Conservation (phyloP, 1,140 invertebrate genomes). For the Cyrtorhinus lividipennis region DNA sequence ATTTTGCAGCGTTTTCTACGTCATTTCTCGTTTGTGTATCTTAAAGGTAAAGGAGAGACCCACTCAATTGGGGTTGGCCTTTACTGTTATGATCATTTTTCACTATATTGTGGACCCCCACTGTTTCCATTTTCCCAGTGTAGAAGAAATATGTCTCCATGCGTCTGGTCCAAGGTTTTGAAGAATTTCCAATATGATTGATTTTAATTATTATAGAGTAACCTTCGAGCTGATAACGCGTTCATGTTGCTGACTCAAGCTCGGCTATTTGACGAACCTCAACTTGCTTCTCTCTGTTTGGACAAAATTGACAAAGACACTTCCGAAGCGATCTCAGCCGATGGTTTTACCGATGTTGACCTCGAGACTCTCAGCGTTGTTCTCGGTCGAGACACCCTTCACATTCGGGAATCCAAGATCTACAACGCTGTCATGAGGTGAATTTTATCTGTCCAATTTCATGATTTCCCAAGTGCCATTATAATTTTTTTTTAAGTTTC, state of each 20-base stretch:
- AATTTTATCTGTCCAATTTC: constrained; percentile 6
- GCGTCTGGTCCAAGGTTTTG: too few species aligned
- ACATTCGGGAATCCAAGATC: constrained; percentile 66
- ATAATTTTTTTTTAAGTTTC: too few species aligned
- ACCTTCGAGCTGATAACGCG: constrained; percentile 70
- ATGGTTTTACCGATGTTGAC: constrained; percentile 80
- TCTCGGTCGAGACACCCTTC: constrained; percentile 64
- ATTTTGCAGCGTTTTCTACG: too few species aligned
- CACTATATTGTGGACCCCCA: too few species aligned
- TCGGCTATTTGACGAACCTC: constrained; percentile 65
- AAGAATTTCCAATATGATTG: too few species aligned
- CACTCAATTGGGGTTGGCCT: too few species aligned
- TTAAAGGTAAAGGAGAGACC: too few species aligned
- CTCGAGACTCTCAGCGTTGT: constrained; percentile 65
- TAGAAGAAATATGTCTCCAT: too few species aligned
- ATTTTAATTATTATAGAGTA: constrained; percentile 35
- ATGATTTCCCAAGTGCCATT: too few species aligned
- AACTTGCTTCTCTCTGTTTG: constrained; percentile 60
- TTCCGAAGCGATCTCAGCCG: constrained; percentile 61
- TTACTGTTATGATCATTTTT: too few species aligned
- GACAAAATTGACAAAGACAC: constrained; percentile 79
- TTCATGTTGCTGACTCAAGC: constrained; percentile 68
- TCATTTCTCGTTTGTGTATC: too few species aligned
- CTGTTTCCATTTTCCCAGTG: too few species aligned
- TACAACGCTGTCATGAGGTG: constrained; percentile 52